A percentile compares a stretch with the other conserved stretches of the same genome.
Conservation (phyloP, 2,888 invertebrate genomes). For the Clivina fossor region DNA sequence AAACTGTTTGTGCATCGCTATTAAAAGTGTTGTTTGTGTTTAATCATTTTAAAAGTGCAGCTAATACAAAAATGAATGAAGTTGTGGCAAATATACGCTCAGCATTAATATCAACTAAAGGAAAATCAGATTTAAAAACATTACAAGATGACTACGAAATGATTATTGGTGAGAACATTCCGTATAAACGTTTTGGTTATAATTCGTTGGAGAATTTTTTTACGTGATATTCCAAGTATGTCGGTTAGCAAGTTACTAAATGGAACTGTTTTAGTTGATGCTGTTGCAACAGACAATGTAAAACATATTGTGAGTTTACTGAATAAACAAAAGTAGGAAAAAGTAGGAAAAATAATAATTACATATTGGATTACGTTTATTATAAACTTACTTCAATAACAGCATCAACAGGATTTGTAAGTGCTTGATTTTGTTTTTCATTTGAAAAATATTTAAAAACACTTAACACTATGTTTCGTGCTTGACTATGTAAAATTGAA, state of each 20-base stretch:
- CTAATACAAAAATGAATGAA: no score
- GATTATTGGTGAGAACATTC: constrained; percentile 65
- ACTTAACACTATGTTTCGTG: no score
- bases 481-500: no score
- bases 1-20: no score
- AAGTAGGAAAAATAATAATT: no score
- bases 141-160: constrained; percentile 43
- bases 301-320: constrained; percentile 60
- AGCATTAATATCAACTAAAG: constrained; percentile 46
- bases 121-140: constrained; percentile 43
- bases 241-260: constrained; percentile 55
- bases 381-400: no score
- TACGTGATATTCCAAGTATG: constrained; percentile 61
- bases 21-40: no score
- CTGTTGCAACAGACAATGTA: constrained; percentile 60
- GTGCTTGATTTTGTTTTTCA: no score
- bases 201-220: constrained; percentile 60
- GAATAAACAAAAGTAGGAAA: constrained; percentile 51
- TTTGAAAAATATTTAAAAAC: no score
- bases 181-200: constrained; percentile 63
- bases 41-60: no score
- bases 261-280: constrained; percentile 61
- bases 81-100: constrained; percentile 43
- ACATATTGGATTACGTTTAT: no score
- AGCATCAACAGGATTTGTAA: no score